Evolutionary conservation across 2,797 vertebrate genomes (phyloP), one percentile per base, ranked within the genome.

Genomic region (Poeciliopsis gracilis): DNA sequence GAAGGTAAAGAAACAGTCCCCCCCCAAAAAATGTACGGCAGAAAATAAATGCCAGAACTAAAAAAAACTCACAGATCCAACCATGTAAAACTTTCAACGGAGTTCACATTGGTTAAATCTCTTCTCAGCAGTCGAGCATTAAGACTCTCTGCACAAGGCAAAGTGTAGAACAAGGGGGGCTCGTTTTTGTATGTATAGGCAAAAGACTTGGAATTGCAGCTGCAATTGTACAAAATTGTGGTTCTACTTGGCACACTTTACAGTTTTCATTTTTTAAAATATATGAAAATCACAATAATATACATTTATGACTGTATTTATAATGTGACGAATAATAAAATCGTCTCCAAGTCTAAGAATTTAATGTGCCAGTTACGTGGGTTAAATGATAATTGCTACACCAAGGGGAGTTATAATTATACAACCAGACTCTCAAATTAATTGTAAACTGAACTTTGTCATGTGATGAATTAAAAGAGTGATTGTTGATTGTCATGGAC

Each of bases 341-440:
- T 59, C 4, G 1, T 61, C 2, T 61, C 5, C 4, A 30, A 16
- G 79, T 88, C 82, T 53, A 86, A 84, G 30, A 41, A 82, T 86
- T 90, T 82, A 77, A 87, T 83, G 23, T 53, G 76, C 82, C 43
- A 43, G 8, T 66, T 66, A 66, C 8, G 3, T 18, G 53, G n/a
- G 73, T 87, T 72, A 66, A 55, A 74, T 45, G 8, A 38, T 46
- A 13, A 46, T 13, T 46, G 45, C 45, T 46, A 46, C 16, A 49
- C 5, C 2, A 1, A 12, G 76, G 47, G 59, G 12, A 33, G 28
- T 9, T 12, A 51, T 23, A 72, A 43, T 23, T 13, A 55, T 49
- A 5, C 57, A 49, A 43, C 61, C 43, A 47, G 67, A 76, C 53
- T 18, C 45, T 61, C 46, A 73, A 53, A 79, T n/a, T 20, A 66